These are phyloP conservation scores for Mesopsocus fuscifrons DNA, from an alignment of 2,888 invertebrate species.

Conservation along the genomic window DNA sequence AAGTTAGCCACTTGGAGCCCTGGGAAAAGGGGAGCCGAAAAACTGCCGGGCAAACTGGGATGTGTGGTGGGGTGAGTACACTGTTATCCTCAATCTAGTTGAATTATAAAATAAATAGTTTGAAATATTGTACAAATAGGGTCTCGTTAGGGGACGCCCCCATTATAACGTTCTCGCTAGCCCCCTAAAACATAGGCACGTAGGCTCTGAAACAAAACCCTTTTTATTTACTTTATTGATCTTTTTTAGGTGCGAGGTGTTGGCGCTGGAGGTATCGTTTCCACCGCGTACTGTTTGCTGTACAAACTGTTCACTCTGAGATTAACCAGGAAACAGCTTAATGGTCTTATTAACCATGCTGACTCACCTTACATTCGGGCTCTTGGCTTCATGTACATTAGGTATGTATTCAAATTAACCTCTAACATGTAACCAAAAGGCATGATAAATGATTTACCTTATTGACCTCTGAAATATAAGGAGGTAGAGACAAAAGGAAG, in stretches of 20 bases:
- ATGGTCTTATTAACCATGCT: constrained; percentile 81
- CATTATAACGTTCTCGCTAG: too few species aligned
- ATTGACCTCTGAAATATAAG: neutral
- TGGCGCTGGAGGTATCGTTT: constrained; percentile 97
- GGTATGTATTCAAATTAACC: constrained; percentile 28
- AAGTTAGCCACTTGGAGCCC: constrained; percentile 94
- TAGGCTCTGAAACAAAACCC: too few species aligned
- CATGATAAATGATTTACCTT: neutral
- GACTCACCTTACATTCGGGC: constrained; percentile 97
- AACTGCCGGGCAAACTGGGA: constrained; percentile 95
- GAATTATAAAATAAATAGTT: too few species aligned
- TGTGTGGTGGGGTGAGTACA: constrained; percentile 96
- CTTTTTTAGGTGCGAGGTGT: constrained; percentile 78
- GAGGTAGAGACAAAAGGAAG: too few species aligned
- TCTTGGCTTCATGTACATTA: constrained; percentile 66
- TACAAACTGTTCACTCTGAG: constrained; percentile 94
- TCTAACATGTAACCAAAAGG: neutral
- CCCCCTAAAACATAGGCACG: too few species aligned
- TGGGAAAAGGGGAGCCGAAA: constrained; percentile 98
- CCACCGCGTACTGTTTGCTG: constrained; percentile 97
- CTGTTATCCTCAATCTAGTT: constrained; percentile 17
- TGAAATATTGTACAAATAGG: too few species aligned
- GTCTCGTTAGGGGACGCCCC: too few species aligned
- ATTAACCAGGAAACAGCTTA: constrained; percentile 93
- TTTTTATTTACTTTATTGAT: too few species aligned